A percentile compares a stretch with the other conserved stretches of the same genome.
Evolutionary conservation across 2,797 vertebrate species (phyloP).

Genomic region (Pogoniulus pusillus): DNA sequence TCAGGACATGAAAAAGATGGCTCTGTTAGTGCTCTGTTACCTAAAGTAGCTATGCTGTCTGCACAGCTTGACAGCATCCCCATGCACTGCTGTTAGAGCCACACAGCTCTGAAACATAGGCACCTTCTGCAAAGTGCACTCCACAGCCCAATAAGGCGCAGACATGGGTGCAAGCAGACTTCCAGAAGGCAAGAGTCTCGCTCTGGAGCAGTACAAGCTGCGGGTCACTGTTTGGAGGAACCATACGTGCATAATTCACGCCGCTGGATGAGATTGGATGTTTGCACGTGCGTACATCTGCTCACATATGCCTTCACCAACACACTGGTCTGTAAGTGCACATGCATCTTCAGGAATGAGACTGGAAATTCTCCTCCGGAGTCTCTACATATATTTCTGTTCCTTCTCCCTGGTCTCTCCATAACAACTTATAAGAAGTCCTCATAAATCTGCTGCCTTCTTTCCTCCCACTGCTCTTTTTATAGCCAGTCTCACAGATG

Average conservation of each 20-base stretch:
- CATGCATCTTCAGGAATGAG: background rate
- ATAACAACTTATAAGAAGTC: background rate
- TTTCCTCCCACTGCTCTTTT: background rate
- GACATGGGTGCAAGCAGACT: background rate
- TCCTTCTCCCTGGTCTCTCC: background rate
- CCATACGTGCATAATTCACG: background rate
- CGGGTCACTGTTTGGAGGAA: background rate
- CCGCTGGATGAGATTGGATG: background rate
- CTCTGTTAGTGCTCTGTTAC: background rate
- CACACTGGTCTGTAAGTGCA: background rate
- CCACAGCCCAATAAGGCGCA: background rate
- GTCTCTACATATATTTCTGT: background rate
- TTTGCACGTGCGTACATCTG: background rate
- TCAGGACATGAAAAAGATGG: background rate
- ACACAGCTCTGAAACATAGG: background rate
- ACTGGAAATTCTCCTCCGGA: background rate
- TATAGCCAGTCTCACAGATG: background rate
- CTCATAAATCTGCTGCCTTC: constrained; percentile 34
- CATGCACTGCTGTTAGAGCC: background rate
- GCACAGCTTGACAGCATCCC: background rate
- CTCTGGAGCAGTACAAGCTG: background rate
- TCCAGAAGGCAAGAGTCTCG: background rate
- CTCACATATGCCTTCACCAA: background rate
- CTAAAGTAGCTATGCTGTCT: background rate
- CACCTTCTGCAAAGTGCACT: background rate